These are phyloP conservation scores for Napeogenes sylphis DNA, from an alignment of 2,888 invertebrate species.

Conservation along the genomic window DNA sequence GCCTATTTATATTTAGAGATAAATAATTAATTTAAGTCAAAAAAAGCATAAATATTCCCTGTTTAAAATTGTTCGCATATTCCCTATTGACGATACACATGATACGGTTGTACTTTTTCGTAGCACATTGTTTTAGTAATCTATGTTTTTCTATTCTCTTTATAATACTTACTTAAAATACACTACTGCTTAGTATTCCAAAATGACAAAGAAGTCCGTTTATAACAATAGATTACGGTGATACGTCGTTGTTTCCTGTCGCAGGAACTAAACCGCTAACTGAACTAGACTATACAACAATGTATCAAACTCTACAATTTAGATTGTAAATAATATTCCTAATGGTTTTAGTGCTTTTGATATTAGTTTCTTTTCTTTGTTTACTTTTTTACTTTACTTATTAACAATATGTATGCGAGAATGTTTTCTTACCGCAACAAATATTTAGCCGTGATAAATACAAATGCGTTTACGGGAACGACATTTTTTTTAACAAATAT, in stretches of 20 bases:
- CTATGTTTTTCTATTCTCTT: too few relatives aligned
- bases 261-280: constrained; percentile 16
- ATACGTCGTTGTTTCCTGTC: constrained; percentile 14
- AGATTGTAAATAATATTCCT: too few relatives aligned
- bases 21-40: too few relatives aligned
- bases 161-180: not conserved
- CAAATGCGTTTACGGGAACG: constrained; percentile 18
- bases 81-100: too few relatives aligned
- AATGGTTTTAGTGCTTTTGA: too few relatives aligned
- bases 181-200: constrained; percentile 19
- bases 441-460: constrained; percentile 21
- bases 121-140: not conserved
- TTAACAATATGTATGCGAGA: too few relatives aligned
- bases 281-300: not conserved
- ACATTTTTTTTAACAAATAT: constrained; percentile 3
- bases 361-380: too few relatives aligned
- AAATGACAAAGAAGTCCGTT: constrained; percentile 12
- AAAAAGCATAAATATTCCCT: too few relatives aligned
- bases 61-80: too few relatives aligned
- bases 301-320: not conserved
- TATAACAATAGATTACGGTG: constrained; percentile 25
- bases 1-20: too few relatives aligned
- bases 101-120: not conserved
- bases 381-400: too few relatives aligned
- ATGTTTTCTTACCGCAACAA: constrained; percentile 23